Percentiles rank a stretch among this genome's conserved stretches.
These are phyloP conservation scores for Microhierax caerulescens DNA, from an alignment of 2,797 vertebrate genomes.

Conservation along the genomic window DNA sequence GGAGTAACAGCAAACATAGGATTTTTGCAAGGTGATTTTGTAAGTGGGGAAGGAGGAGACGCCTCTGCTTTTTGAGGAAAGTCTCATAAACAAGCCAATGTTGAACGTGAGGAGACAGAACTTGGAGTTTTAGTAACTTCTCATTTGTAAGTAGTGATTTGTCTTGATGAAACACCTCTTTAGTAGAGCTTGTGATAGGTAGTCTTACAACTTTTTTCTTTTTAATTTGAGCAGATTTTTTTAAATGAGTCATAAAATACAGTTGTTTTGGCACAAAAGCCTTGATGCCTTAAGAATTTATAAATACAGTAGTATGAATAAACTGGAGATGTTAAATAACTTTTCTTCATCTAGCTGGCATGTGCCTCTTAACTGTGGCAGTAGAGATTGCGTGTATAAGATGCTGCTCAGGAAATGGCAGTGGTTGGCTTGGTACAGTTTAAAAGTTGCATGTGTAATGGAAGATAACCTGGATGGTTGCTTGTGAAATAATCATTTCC, in stretches of 20 bases:
- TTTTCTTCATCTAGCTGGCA: neutral
- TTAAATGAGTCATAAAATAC: neutral
- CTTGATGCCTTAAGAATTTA: neutral
- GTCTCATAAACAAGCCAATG: neutral
- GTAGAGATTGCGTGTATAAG: neutral
- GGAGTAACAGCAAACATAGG: neutral
- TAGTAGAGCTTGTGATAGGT: neutral
- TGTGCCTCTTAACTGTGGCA: neutral
- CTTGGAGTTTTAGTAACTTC: neutral
- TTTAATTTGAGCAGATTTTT: neutral
- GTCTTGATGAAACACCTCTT: neutral
- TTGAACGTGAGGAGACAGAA: accelerated
- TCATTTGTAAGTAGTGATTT: neutral
- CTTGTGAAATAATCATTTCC: slow-evolving; percentile 42
- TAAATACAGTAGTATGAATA: neutral
- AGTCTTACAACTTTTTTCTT: neutral
- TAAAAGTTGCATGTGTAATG: neutral
- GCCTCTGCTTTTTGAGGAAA: neutral
- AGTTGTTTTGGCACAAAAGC: neutral
- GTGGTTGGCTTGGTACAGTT: neutral
- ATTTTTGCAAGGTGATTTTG: neutral
- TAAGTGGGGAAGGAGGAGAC: neutral
- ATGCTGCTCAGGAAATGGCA: slow-evolving; percentile 27
- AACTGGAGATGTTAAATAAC: neutral
- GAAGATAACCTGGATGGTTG: slow-evolving; percentile 11